A percentile compares a stretch with the other conserved stretches of the same genome.
Evolutionary conservation across 2,113 vertebrate genomes (phyloP).

Genomic region (Paradisaea rubra): DNA sequence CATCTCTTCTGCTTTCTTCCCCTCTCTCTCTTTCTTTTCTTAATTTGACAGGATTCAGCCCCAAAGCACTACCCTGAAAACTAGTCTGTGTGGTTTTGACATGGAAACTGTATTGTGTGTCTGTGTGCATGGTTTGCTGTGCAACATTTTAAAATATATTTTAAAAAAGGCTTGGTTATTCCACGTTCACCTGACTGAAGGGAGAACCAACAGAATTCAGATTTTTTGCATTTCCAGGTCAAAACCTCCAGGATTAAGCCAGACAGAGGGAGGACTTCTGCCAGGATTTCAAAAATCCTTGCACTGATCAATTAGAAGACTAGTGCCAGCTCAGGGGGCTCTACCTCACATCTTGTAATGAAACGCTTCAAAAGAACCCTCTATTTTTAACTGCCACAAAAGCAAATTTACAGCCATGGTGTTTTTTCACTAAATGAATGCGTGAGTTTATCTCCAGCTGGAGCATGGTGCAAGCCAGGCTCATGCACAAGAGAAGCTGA

Average conservation of each 20-base stretch:
- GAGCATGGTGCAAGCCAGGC: background rate
- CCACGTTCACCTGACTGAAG: background rate
- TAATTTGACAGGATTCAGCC: background rate
- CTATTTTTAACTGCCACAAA: background rate
- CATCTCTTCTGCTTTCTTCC: background rate
- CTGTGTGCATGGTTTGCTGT: background rate
- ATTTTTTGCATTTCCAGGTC: background rate
- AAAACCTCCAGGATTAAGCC: background rate
- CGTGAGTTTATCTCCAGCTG: background rate
- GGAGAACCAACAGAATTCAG: background rate
- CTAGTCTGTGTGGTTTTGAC: background rate
- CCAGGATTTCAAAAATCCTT: background rate
- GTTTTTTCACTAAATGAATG: background rate
- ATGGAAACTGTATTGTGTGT: background rate
- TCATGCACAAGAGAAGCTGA: background rate
- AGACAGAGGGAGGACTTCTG: background rate
- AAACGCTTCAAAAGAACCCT: background rate
- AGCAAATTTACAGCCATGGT: background rate
- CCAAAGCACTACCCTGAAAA: background rate
- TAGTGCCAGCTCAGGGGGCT: background rate
- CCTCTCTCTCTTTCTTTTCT: background rate
- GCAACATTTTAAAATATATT: background rate
- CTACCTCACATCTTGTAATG: background rate
- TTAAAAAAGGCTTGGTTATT: background rate
- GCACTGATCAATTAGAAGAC: background rate